Conservation (phyloP, 2,113 vertebrate genomes). For the Drymodes brunneopygia region DNA sequence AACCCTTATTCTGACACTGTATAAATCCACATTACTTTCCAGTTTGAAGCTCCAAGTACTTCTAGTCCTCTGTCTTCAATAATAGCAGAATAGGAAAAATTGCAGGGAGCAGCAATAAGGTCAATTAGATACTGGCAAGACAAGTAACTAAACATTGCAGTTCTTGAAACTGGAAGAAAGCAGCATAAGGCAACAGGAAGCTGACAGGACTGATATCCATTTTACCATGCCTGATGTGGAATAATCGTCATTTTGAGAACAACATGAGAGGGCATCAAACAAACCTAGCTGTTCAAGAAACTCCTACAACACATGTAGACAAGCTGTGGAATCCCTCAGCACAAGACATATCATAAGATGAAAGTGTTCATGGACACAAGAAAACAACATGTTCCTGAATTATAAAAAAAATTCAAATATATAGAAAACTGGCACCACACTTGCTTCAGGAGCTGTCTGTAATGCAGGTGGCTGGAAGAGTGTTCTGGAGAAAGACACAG, state of each 20-base stretch:
- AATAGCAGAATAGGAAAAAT: not conserved
- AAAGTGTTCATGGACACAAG: not conserved
- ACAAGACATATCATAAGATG: rapidly evolving
- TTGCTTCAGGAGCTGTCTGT: not conserved
- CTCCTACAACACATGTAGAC: not conserved
- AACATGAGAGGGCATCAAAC: not conserved
- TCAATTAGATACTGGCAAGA: not conserved
- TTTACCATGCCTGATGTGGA: not conserved
- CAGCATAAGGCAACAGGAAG: not conserved
- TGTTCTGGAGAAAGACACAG: not conserved
- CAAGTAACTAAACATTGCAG: not conserved
- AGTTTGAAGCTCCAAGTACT: not conserved
- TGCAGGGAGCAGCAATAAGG: not conserved
- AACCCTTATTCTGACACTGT: not conserved
- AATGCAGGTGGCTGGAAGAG: not conserved
- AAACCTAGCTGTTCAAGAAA: not conserved
- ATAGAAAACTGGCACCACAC: not conserved
- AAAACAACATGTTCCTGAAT: not conserved
- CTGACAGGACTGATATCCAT: not conserved
- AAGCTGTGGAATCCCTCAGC: not conserved
- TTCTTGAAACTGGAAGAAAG: not conserved
- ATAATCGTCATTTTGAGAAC: not conserved
- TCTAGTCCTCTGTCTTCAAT: not conserved
- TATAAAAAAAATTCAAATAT: not conserved
- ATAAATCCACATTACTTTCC: not conserved